phyloP scores from a whole-genome alignment of 2,113 vertebrate species.

The Octodon degus region DNA sequence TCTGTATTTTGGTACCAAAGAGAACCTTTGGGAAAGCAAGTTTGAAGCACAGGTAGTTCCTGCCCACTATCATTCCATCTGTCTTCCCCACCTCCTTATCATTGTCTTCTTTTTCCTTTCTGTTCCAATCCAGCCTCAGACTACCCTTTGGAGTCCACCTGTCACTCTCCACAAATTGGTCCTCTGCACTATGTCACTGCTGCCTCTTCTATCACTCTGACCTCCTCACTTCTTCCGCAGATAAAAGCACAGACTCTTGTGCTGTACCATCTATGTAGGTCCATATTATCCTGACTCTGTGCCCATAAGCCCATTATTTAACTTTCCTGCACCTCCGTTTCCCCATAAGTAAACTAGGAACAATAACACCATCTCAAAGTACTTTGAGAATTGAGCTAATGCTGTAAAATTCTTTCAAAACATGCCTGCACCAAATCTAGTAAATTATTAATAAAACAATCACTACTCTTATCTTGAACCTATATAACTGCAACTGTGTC shows the following conservation, averaged over 20 bases:
- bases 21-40: neutral
- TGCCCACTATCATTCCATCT: neutral
- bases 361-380: neutral
- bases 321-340: neutral
- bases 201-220: neutral
- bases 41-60: neutral
- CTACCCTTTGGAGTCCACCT: neutral
- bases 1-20: neutral
- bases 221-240: neutral
- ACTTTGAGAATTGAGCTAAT: neutral
- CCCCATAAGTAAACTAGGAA: conserved; percentile 16
- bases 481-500: neutral
- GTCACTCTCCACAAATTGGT: neutral
- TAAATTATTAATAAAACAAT: neutral
- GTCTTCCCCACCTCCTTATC: neutral
- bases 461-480: neutral
- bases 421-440: neutral
- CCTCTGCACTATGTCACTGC: neutral
- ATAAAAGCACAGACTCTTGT: neutral
- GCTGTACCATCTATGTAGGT: neutral
- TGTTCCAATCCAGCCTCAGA: neutral
- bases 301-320: neutral
- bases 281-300: neutral
- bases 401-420: neutral
- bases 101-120: neutral